Percentiles rank a stretch among this genome's conserved stretches.
phyloP scores from a whole-genome alignment of 2,113 vertebrate genomes.

The Ardeotis arabs region DNA sequence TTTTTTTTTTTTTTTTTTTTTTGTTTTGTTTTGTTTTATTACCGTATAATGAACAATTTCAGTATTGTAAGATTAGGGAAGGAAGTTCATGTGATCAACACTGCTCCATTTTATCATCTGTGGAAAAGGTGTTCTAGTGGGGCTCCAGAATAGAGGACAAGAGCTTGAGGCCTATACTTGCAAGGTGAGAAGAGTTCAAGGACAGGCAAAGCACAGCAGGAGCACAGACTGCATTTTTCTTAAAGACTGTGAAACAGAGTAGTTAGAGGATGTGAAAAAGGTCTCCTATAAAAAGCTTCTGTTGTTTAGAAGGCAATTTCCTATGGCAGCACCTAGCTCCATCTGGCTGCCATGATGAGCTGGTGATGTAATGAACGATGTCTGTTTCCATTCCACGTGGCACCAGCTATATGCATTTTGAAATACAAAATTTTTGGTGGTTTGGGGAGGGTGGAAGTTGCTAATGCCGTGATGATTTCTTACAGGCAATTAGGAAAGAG shows the following conservation, averaged over 20 bases:
- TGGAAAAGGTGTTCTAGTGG: neutral
- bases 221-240: neutral
- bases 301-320: neutral
- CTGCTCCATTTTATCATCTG: neutral
- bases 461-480: neutral
- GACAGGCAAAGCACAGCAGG: neutral
- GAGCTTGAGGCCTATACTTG: neutral
- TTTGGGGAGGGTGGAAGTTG: neutral
- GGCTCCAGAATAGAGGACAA: neutral
- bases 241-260: neutral
- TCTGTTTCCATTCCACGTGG: neutral
- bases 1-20: neutral
- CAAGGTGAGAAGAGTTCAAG: neutral
- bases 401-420: neutral
- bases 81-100: neutral
- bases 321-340: rapidly evolving
- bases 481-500: neutral
- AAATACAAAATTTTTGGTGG: neutral
- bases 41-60: neutral
- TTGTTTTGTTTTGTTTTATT: neutral
- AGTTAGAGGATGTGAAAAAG: neutral
- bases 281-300: neutral
- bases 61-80: neutral
- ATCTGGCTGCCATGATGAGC: neutral
- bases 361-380: neutral